These are phyloP conservation scores for Hemibagrus wyckioides DNA, from an alignment of 2,113 vertebrate genomes.

Conservation along the genomic window DNA sequence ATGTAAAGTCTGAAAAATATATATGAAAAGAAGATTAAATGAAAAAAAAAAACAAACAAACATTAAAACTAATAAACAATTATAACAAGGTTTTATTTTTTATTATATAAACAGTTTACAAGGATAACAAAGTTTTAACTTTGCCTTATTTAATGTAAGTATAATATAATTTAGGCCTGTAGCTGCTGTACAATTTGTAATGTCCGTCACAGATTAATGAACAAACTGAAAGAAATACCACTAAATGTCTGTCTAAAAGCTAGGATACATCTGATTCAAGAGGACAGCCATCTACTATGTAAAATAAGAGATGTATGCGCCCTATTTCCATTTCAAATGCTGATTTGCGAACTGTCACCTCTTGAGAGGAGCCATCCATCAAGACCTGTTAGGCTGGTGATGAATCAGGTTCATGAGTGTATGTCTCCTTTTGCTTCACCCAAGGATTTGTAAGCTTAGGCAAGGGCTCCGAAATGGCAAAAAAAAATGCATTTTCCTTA, in stretches of 20 bases:
- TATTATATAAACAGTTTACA: too few species aligned
- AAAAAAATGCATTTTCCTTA: neutral
- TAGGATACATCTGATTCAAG: constrained; percentile 29
- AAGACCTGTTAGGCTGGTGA: constrained; percentile 23
- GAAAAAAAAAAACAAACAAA: neutral
- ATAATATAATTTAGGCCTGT: neutral
- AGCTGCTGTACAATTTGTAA: neutral
- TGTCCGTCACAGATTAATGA: neutral
- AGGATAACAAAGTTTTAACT: neutral
- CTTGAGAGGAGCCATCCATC: constrained; percentile 42
- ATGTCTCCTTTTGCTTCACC: neutral
- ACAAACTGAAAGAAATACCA: neutral
- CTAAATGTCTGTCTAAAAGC: neutral
- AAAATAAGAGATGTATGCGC: neutral
- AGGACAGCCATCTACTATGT: constrained; percentile 27
- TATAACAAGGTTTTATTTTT: too few species aligned
- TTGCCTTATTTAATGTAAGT: neutral
- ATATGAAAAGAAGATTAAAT: neutral
- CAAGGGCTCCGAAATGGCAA: neutral
- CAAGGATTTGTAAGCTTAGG: neutral
- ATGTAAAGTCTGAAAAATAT: neutral
- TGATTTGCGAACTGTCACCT: constrained; percentile 41
- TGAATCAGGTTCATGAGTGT: constrained; percentile 20
- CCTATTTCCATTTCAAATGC: constrained; percentile 16
- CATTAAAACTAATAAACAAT: too few species aligned